Conservation (phyloP, 2,888 invertebrate genomes). For the Tryphoninae sp. region DNA sequence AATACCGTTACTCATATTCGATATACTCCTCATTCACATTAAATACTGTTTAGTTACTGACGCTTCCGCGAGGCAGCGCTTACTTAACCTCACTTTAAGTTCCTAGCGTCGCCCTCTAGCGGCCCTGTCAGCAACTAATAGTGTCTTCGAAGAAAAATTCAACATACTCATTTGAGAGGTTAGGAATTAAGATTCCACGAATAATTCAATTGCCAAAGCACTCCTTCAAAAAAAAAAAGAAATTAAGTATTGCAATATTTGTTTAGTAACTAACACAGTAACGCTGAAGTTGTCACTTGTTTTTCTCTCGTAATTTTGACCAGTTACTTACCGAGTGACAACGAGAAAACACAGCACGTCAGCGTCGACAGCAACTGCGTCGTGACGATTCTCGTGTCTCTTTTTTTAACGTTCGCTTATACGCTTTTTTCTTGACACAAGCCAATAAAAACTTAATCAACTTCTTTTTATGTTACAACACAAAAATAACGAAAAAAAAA, state of each 20-base stretch:
- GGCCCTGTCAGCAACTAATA: no score
- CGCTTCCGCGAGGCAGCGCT: not conserved
- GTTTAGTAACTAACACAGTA: not conserved
- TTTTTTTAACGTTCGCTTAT: not conserved
- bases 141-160: no score
- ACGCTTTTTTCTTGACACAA: not conserved
- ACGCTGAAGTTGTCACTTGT: conserved; percentile 23
- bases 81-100: not conserved
- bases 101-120: no score
- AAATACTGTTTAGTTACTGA: not conserved
- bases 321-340: conserved; percentile 60
- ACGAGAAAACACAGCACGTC: conserved; percentile 37
- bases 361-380: not conserved
- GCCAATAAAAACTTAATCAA: conserved; percentile 11
- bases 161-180: not conserved
- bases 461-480: conserved; percentile 10
- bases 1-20: not conserved
- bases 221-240: not conserved
- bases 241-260: not conserved
- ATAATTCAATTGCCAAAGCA: conserved; percentile 3
- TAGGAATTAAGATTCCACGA: not conserved
- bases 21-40: not conserved
- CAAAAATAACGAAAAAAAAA: not conserved
- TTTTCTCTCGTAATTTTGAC: conserved; percentile 7
- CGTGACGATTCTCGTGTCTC: conserved; percentile 13